Percentiles rank a stretch among this genome's conserved stretches.
These are phyloP conservation scores for Parnassius smintheus DNA, from an alignment of 2,888 invertebrate species.

Conservation along the genomic window DNA sequence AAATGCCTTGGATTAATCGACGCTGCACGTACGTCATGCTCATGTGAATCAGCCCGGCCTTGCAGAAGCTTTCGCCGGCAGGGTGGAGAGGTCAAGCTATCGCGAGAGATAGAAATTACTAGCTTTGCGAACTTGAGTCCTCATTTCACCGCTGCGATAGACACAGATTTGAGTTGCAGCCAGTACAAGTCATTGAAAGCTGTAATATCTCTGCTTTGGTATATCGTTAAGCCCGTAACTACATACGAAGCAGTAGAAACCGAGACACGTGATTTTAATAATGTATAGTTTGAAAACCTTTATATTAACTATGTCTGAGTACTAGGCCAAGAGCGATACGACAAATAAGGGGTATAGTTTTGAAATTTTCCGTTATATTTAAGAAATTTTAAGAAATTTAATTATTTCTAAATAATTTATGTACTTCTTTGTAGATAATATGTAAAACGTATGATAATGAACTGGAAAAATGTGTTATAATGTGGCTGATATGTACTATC, in stretches of 20 bases:
- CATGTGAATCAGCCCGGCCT: slow-evolving; percentile 11
- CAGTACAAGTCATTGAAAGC: slow-evolving; percentile 14
- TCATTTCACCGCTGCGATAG: slow-evolving; percentile 9
- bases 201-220: slow-evolving; percentile 14
- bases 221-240: slow-evolving; percentile 4
- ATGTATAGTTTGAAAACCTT: too few relatives aligned
- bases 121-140: slow-evolving; percentile 7
- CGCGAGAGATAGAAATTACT: slow-evolving; percentile 16
- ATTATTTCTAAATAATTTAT: too few relatives aligned
- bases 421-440: too few relatives aligned
- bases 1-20: slow-evolving; percentile 7
- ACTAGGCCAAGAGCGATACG: too few relatives aligned
- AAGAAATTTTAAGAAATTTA: too few relatives aligned
- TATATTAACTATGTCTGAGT: too few relatives aligned
- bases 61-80: slow-evolving; percentile 16
- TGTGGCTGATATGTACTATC: too few relatives aligned
- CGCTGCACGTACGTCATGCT: slow-evolving; percentile 8
- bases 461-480: too few relatives aligned
- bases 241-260: neutral
- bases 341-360: too few relatives aligned
- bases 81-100: slow-evolving; percentile 23
- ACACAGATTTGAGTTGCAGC: neutral
- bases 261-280: neutral
- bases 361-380: too few relatives aligned
- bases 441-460: too few relatives aligned